Conservation (phyloP, 2,888 invertebrate species). For the Schizaphis graminum region DNA sequence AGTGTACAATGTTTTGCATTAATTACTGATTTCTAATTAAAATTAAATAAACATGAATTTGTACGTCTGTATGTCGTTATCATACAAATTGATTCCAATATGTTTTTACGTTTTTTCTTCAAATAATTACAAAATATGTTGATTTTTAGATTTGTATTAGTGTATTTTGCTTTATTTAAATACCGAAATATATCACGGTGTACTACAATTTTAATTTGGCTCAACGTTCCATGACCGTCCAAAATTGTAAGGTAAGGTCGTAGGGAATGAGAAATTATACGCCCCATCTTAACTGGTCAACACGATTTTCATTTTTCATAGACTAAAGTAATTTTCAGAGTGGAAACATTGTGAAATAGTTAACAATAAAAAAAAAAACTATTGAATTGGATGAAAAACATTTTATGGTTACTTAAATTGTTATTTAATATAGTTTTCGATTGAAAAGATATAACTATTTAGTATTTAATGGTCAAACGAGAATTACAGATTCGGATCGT, state of each 20-base stretch:
- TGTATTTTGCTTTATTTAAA: not conserved
- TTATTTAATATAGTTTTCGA: not conserved
- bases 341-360: constrained; percentile 28
- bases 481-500: not conserved
- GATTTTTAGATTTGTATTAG: not conserved
- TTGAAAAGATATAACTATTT: not conserved
- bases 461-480: not conserved
- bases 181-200: not conserved
- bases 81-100: not conserved
- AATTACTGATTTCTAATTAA: constrained; percentile 1
- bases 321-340: constrained; percentile 31
- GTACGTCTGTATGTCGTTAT: not conserved
- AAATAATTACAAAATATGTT: not conserved
- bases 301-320: constrained; percentile 18
- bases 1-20: not conserved
- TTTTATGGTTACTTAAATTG: constrained; percentile 22
- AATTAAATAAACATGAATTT: not conserved
- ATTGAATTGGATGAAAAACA: not conserved
- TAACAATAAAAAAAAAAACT: not conserved
- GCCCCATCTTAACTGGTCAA: constrained; percentile 13
- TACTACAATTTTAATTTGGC: constrained; percentile 31
- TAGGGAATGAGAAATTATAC: constrained; percentile 15
- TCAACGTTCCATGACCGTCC: constrained; percentile 36
- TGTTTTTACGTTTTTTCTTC: not conserved
- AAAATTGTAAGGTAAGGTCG: not conserved